Percentiles rank a stretch among this genome's conserved stretches.
phyloP scores from a whole-genome alignment of 1,140 invertebrate species.

The Drosophila lini region DNA sequence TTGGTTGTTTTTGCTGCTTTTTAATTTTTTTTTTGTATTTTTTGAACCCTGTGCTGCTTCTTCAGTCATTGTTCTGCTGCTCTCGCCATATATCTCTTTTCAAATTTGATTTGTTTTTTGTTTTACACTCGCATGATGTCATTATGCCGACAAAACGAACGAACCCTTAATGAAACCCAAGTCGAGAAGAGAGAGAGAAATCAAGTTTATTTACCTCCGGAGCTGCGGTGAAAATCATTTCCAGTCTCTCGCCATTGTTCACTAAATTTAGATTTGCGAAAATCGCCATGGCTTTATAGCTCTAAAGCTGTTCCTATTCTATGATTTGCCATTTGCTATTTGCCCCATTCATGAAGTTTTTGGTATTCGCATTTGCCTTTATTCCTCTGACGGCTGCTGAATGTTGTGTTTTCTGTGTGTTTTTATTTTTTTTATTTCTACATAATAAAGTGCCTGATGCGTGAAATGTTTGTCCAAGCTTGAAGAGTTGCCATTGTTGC shows the following conservation, averaged over 20 bases:
- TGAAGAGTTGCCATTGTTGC: conserved; percentile 81
- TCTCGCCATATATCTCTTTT: conserved; percentile 37
- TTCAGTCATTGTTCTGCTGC: conserved; percentile 35
- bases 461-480: conserved; percentile 84
- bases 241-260: conserved; percentile 34
- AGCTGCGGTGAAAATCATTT: conserved; percentile 44
- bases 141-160: conserved; percentile 16
- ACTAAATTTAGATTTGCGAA: conserved; percentile 51
- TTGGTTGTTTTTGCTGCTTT: conserved; percentile 25
- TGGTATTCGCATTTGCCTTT: conserved; percentile 48
- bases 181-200: conserved; percentile 26
- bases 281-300: conserved; percentile 18
- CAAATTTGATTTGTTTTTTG: conserved; percentile 53
- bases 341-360: conserved; percentile 42
- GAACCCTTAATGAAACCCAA: conserved; percentile 46
- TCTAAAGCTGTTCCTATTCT: conserved; percentile 26
- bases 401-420: conserved; percentile 2
- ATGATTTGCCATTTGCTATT: conserved; percentile 24
- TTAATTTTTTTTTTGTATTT: conserved; percentile 8
- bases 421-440: conserved; percentile 65
- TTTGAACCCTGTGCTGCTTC: background rate
- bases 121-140: conserved; percentile 41
- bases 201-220: conserved; percentile 44
- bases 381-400: conserved; percentile 30
- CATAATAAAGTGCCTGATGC: conserved; percentile 84